Percentiles rank a stretch among this genome's conserved stretches.
Conservation (phyloP, 1,140 invertebrate genomes). For the Apolygus lucorum region DNA sequence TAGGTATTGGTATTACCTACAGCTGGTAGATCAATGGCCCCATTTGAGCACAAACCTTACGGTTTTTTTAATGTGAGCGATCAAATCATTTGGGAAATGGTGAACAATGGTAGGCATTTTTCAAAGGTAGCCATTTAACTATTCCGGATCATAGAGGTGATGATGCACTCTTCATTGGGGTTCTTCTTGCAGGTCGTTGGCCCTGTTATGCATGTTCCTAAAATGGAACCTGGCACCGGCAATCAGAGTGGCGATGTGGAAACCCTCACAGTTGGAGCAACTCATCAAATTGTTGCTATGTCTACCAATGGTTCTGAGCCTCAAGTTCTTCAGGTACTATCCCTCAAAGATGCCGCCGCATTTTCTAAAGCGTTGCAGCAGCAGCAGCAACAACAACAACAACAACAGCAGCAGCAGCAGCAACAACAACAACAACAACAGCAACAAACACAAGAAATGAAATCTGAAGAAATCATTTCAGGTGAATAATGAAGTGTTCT, state of each 20-base stretch:
- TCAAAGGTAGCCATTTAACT: neutral
- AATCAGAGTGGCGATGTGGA: conserved; percentile 42
- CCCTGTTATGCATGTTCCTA: conserved; percentile 71
- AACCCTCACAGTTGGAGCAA: conserved; percentile 43
- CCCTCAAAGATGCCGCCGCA: conserved; percentile 68
- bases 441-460: conserved; percentile 6
- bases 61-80: too few species aligned
- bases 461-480: conserved; percentile 18
- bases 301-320: conserved; percentile 55
- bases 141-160: neutral
- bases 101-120: too few species aligned
- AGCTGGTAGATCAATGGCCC: too few species aligned
- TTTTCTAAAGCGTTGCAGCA: conserved; percentile 66
- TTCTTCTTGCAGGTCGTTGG: conserved; percentile 43
- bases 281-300: conserved; percentile 65
- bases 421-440: neutral
- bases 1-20: too few species aligned
- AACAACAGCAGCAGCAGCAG: neutral
- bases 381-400: neutral
- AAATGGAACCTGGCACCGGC: conserved; percentile 57
- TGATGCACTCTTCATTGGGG: neutral
- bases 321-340: conserved; percentile 61
- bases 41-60: too few species aligned
- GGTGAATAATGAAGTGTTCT: too few species aligned
- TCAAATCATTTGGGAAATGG: too few species aligned